phyloP scores from a whole-genome alignment of 92 coral and sea anemone genomes.

The Palythoa caribaeorum region DNA sequence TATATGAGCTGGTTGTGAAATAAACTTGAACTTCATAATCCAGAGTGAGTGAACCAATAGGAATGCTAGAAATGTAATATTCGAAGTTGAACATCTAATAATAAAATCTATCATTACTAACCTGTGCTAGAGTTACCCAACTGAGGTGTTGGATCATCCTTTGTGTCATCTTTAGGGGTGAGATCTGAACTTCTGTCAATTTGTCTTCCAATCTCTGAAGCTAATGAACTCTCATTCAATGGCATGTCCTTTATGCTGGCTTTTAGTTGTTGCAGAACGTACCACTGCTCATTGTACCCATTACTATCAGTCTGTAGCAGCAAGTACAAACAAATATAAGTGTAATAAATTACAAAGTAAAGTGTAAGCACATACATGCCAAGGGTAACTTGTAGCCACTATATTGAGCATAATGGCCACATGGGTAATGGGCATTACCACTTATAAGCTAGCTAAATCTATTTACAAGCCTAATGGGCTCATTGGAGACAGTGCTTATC shows the following conservation, averaged over 20 bases:
- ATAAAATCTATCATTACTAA: not conserved
- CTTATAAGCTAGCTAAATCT: too few relatives aligned
- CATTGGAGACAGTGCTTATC: too few relatives aligned
- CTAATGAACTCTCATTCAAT: conserved; percentile 60
- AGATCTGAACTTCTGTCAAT: not conserved
- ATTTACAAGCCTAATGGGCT: too few relatives aligned
- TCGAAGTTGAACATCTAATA: not conserved
- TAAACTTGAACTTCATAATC: too few relatives aligned
- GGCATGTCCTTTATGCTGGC: conserved; percentile 82
- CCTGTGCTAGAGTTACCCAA: conserved; percentile 11
- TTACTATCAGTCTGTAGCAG: conserved; percentile 18
- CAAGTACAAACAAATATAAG: not conserved
- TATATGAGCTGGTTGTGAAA: too few relatives aligned
- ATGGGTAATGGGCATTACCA: too few relatives aligned
- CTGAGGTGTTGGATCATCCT: not conserved
- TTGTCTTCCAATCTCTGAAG: conserved; percentile 32
- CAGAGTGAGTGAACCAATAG: too few relatives aligned
- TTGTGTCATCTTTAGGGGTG: not conserved
- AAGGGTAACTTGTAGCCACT: not conserved
- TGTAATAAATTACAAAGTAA: not conserved
- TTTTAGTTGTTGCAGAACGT: conserved; percentile 81
- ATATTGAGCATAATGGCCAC: too few relatives aligned
- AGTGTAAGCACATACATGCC: not conserved
- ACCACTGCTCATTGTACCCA: conserved; percentile 87
- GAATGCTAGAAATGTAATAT: not conserved